These are phyloP conservation scores for Mycetomoellerius zeteki DNA, from an alignment of 1,140 invertebrate species.

Conservation along the genomic window DNA sequence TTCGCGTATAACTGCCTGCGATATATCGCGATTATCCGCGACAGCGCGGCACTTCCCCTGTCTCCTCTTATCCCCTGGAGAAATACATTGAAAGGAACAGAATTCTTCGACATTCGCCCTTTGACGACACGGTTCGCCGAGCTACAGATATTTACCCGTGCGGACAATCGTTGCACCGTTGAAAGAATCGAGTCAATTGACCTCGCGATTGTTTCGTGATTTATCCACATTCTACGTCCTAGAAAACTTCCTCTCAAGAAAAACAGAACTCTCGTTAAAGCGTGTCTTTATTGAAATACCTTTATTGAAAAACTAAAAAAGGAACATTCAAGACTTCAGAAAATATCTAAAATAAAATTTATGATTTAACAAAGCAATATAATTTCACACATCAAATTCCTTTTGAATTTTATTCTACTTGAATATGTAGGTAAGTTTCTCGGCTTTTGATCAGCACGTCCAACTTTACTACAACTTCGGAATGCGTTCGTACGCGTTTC, in stretches of 20 bases:
- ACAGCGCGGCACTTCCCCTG: slow-evolving; percentile 38
- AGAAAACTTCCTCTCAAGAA: slow-evolving; percentile 11
- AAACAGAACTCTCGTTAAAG: background rate
- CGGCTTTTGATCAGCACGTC: background rate
- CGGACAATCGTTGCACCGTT: background rate
- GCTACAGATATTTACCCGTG: slow-evolving; percentile 66
- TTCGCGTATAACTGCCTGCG: slow-evolving; percentile 77
- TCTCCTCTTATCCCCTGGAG: background rate
- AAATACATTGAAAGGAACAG: slow-evolving; percentile 54
- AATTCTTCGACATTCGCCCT: slow-evolving; percentile 71
- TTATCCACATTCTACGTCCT: background rate
- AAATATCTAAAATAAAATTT: slow-evolving; percentile 22
- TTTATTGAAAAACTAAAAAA: background rate
- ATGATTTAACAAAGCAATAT: slow-evolving; percentile 7
- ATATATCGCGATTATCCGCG: slow-evolving; percentile 80
- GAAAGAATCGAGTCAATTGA: background rate
- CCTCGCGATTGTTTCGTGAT: background rate
- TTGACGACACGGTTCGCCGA: slow-evolving; percentile 79
- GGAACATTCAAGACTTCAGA: background rate
- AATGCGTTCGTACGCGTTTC: slow-evolving; percentile 40
- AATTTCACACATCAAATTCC: slow-evolving; percentile 3
- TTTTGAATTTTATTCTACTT: background rate
- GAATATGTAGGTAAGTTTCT: background rate
- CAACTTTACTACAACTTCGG: slow-evolving; percentile 18
- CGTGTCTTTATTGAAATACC: background rate